Evolutionary conservation across 2,888 invertebrate genomes (phyloP).

Genomic region (Sinhomidia bicolor): DNA sequence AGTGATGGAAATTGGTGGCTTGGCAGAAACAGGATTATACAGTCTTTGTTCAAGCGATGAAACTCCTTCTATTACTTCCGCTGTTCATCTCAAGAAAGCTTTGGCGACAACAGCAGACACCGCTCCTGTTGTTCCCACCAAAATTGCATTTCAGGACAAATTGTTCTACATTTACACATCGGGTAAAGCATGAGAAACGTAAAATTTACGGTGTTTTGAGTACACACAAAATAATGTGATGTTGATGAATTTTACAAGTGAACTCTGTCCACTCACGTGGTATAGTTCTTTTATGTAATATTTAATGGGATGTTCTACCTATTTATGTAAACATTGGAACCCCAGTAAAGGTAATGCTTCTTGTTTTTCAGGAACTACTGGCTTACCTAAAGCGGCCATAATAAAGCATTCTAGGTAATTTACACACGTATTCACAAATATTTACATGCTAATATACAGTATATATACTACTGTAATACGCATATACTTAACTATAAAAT

Average conservation of each 20-base stretch:
- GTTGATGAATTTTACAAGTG: no score
- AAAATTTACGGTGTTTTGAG: not conserved
- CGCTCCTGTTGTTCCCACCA: conserved; percentile 83
- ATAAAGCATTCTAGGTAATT: conserved; percentile 95
- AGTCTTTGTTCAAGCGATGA: conserved; percentile 32
- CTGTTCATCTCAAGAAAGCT: conserved; percentile 84
- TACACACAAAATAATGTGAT: no score
- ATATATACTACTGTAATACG: no score
- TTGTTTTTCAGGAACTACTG: conserved; percentile 88
- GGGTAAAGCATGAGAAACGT: conserved; percentile 82
- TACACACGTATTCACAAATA: no score
- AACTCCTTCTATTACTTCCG: conserved; percentile 64
- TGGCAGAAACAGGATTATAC: conserved; percentile 54
- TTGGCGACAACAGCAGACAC: conserved; percentile 85
- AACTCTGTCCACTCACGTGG: not conserved
- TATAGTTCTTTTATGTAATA: no score
- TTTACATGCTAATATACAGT: no score
- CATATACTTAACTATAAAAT: no score
- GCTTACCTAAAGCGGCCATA: conserved; percentile 98
- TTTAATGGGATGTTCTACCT: not conserved
- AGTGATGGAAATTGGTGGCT: conserved; percentile 66
- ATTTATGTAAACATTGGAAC: conserved; percentile 12
- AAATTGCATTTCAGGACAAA: conserved; percentile 88
- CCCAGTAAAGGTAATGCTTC: not conserved
- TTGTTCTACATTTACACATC: conserved; percentile 96